A percentile compares a stretch with the other conserved stretches of the same genome.
These are phyloP conservation scores for Benthosema pterotum DNA, from an alignment of 2,797 vertebrate species.

Conservation along the genomic window DNA sequence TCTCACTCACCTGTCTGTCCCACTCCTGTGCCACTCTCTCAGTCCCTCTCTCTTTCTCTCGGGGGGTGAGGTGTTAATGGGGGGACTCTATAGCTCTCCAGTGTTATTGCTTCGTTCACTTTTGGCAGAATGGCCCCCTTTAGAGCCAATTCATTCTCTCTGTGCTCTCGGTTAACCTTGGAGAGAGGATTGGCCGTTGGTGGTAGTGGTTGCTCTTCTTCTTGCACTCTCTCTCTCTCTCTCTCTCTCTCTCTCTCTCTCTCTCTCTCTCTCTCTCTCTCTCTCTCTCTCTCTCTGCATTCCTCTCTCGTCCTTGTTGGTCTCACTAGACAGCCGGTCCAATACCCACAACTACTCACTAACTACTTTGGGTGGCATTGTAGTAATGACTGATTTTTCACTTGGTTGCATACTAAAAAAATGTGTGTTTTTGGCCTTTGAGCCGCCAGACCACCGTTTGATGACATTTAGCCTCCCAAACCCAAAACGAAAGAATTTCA, in stretches of 20 bases:
- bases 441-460: too few relatives aligned
- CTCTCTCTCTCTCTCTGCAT: neutral
- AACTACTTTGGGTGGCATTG: too few relatives aligned
- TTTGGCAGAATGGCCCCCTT: slow-evolving; percentile 81
- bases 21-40: neutral
- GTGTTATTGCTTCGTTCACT: slow-evolving; percentile 84
- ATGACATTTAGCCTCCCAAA: too few relatives aligned
- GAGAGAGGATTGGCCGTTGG: slow-evolving; percentile 55
- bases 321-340: too few relatives aligned
- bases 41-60: slow-evolving; percentile 25
- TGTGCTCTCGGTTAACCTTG: slow-evolving; percentile 80
- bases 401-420: too few relatives aligned
- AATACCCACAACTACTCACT: too few relatives aligned
- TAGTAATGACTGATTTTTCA: too few relatives aligned
- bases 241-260: slow-evolving; percentile 4
- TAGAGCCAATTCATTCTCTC: slow-evolving; percentile 80
- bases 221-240: slow-evolving; percentile 23
- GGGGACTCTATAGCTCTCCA: slow-evolving; percentile 72
- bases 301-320: too few relatives aligned
- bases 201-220: slow-evolving; percentile 29
- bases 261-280: neutral
- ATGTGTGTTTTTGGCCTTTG: too few relatives aligned
- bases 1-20: neutral
- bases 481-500: too few relatives aligned
- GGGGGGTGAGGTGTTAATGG: slow-evolving; percentile 78